Percentiles rank a stretch among this genome's conserved stretches.
Conservation (phyloP, 2,888 invertebrate genomes). For the Clusia tigrina region DNA sequence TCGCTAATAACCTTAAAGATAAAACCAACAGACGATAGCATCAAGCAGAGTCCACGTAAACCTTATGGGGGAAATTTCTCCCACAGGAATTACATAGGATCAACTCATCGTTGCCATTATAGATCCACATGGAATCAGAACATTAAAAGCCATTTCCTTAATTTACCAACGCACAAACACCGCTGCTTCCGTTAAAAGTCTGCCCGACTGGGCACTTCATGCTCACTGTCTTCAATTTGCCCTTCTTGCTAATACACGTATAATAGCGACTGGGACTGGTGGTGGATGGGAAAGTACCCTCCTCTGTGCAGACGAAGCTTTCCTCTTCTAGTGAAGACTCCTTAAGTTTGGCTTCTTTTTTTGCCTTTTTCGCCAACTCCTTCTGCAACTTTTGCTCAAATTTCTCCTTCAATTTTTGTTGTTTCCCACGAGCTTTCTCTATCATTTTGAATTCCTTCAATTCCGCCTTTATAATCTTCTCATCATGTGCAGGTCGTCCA, state of each 20-base stretch:
- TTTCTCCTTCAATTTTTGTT: conserved; percentile 45
- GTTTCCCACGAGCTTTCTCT: conserved; percentile 47
- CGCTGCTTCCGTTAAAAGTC: too few relatives aligned
- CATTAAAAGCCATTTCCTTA: too few relatives aligned
- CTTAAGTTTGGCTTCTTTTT: conserved; percentile 46
- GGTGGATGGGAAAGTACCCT: conserved; percentile 36
- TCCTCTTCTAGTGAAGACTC: conserved; percentile 24
- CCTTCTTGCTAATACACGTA: conserved; percentile 32
- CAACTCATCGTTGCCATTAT: too few relatives aligned
- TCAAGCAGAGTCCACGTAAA: too few relatives aligned
- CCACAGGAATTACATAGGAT: too few relatives aligned
- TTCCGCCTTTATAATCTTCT: conserved; percentile 47
- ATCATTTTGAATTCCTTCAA: conserved; percentile 46
- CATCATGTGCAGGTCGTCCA: conserved; percentile 30
- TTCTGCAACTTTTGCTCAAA: conserved; percentile 47
- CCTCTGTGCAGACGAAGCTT: conserved; percentile 26
- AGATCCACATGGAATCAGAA: too few relatives aligned
- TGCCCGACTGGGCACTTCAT: conserved; percentile 28
- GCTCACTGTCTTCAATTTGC: conserved; percentile 28
- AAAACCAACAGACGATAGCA: too few relatives aligned
- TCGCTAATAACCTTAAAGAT: too few relatives aligned
- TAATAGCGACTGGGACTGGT: conserved; percentile 24
- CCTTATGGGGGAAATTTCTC: too few relatives aligned
- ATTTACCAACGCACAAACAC: too few relatives aligned
- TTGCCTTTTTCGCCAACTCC: conserved; percentile 45